Base-by-base conservation (phyloP, 2,113 vertebrate genomes). In the Zapornia atra region DNA sequence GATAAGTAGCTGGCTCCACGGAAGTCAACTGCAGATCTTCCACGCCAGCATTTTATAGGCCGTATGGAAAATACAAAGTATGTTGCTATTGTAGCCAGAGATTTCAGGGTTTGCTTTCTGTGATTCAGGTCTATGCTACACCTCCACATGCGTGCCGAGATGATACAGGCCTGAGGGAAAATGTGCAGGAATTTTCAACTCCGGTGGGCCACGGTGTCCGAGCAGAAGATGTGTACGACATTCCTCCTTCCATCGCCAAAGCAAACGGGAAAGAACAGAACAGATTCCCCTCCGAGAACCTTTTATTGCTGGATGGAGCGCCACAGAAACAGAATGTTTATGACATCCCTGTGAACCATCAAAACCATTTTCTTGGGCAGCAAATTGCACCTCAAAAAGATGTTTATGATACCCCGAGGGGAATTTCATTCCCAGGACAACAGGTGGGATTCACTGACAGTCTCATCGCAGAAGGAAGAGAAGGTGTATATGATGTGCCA, bases 401-500 rank as follows among this genome's bases (percentile, higher is more conserved):
- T 17, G 97, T 99, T 4, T 99, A 99, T 20, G 99, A 99, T 76
- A 92, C 99, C 82, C 99, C 99, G 0, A 98, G 99, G 24, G 98
- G 98, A 61, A 69, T 97, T 90, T 98, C 97, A 89, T 97, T 98
- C 68, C 96, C 96, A 33, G 95, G 97, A 28, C 98, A 98, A 26
- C 97, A 95, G 21, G 66, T 97, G 56, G 90, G 94, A 69, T 90
- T 96, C 11, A 21, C 71, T 1, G 98, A 98, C 89, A 95, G 96
- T 36, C 63, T 95, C 59, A 57, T 65, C 2, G 33, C 92, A 10
- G 97, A 98, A 54, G 97, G 92, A 78, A 98, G 97, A 95, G 98
- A 98, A n/a, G 98, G 98, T 12, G 92, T 99, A 9, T 99, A 99
- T 20, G 99, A 99, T 61, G 96, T 99, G 61, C 99, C 99, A 5